Base-by-base conservation (phyloP, 1,140 invertebrate species). In the Phthorimaea operculella region DNA sequence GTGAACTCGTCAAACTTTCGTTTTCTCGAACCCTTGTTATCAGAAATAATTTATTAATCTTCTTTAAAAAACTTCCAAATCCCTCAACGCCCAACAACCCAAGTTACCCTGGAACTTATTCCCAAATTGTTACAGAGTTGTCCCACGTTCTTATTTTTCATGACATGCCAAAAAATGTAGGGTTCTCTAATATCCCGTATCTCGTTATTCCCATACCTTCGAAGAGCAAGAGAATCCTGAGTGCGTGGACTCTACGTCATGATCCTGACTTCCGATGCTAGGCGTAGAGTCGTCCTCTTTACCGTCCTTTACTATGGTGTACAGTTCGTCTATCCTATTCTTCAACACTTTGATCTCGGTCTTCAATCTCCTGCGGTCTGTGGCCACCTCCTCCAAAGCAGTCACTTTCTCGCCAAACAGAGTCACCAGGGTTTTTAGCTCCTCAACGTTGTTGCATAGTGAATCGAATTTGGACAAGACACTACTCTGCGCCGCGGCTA, bases 161-260 rank as follows among this genome's bases (percentile, higher is more conserved):
- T n/a, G n/a, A n/a, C n/a, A n/a, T n/a, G n/a, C n/a, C n/a, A n/a
- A n/a, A n/a, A n/a, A n/a, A n/a, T n/a, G n/a, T n/a, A n/a, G n/a
- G 21, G 21, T 28, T 28, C 2, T 28, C 6, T 28, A 28, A 28
- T 28, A 2, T 28, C 21, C 21, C 21, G 6, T 28, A 28, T 28
- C 2, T 28, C 21, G 21, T 6, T 28, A 28, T 28, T 6, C 21
- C 6, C 2, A 15, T 79, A 83, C 77, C 79, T 79, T 83, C 5
- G 79, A 81, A 12, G 78, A 78, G 33, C 65, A 68, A 16, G 80
- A 83, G 48, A 79, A 66, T 6, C 74, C 76, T 0, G 80, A 83
- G 58, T 80, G 77, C 44, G 70, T 72, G 0, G 80, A 83, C 33
- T 83, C 78, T 0, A 71, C 57, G 16, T 82, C 77, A 1, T 70